Percentiles rank a stretch among this genome's conserved stretches.
phyloP scores from a whole-genome alignment of 1,140 invertebrate genomes.

The Theocolax elegans region DNA sequence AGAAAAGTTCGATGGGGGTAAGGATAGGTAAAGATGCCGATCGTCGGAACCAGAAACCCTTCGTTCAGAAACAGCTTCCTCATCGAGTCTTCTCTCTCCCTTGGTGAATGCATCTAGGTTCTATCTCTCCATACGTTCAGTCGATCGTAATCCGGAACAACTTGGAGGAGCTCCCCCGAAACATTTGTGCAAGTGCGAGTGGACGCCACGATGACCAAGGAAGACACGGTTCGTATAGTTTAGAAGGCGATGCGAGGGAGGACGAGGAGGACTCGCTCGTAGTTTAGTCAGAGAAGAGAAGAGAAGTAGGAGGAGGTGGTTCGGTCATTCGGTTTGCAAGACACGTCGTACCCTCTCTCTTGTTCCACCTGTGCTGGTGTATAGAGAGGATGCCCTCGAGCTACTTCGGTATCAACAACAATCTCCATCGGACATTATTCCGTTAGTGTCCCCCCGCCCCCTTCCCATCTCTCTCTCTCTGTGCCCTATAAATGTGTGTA shows the following conservation, averaged over 20 bases:
- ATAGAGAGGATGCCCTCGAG: slow-evolving; percentile 27
- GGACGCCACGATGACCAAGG: no score
- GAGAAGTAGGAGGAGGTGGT: slow-evolving; percentile 46
- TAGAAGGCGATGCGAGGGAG: slow-evolving; percentile 14
- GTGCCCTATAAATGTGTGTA: neutral
- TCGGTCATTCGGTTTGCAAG: slow-evolving; percentile 63
- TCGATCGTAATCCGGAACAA: slow-evolving; percentile 51
- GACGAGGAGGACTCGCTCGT: slow-evolving; percentile 27
- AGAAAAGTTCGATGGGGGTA: no score
- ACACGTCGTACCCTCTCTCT: slow-evolving; percentile 57
- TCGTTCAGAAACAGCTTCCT: neutral
- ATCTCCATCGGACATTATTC: slow-evolving; percentile 66
- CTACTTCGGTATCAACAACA: slow-evolving; percentile 68
- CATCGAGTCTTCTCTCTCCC: neutral
- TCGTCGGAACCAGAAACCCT: neutral
- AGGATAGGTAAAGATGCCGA: no score
- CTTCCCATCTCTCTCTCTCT: no score
- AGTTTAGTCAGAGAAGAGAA: slow-evolving; percentile 35
- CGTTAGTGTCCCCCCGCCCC: slow-evolving; percentile 67
- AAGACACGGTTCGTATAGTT: slow-evolving; percentile 5
- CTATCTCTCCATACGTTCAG: neutral
- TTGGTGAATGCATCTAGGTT: no score
- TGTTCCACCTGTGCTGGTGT: slow-evolving; percentile 37
- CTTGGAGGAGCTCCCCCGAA: slow-evolving; percentile 44
- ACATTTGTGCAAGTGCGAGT: slow-evolving; percentile 15